phyloP scores from a whole-genome alignment of 1,140 invertebrate genomes.

The Zaprionus tsacasi region DNA sequence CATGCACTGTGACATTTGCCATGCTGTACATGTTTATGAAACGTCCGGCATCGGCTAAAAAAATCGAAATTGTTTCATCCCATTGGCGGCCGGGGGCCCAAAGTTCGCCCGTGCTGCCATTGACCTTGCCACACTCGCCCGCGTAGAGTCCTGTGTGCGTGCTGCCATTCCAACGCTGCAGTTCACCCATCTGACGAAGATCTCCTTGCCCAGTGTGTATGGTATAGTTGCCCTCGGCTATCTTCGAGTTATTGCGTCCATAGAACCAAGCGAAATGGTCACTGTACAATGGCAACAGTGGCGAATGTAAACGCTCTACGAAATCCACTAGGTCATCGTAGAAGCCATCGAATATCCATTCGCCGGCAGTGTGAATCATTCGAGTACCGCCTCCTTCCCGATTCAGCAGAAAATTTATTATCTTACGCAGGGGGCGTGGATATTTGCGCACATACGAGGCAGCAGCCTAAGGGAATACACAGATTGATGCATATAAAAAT shows the following conservation, averaged over 20 bases:
- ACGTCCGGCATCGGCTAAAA: slow-evolving; percentile 89
- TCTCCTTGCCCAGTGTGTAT: slow-evolving; percentile 89
- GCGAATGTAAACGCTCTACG: slow-evolving; percentile 85
- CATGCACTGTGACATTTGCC: slow-evolving; percentile 81
- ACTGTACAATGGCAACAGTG: slow-evolving; percentile 86
- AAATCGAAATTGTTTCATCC: slow-evolving; percentile 86
- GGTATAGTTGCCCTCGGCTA: slow-evolving; percentile 90
- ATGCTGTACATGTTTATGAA: slow-evolving; percentile 84
- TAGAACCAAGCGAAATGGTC: slow-evolving; percentile 92
- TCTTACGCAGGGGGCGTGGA: slow-evolving; percentile 80
- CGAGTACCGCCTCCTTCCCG: slow-evolving; percentile 85
- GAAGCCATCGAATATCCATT: slow-evolving; percentile 91
- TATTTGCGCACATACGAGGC: slow-evolving; percentile 85
- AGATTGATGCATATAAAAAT: too few relatives aligned
- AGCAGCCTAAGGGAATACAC: slow-evolving; percentile 85
- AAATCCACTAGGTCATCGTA: slow-evolving; percentile 88
- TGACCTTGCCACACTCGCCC: slow-evolving; percentile 88
- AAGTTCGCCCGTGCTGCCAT: slow-evolving; percentile 90
- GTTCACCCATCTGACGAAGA: slow-evolving; percentile 87
- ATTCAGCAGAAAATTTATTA: slow-evolving; percentile 85
- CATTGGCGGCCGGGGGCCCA: slow-evolving; percentile 88
- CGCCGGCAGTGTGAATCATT: slow-evolving; percentile 87
- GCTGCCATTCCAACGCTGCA: slow-evolving; percentile 88
- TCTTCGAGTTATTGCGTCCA: slow-evolving; percentile 88
- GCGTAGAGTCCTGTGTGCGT: slow-evolving; percentile 85